phyloP scores from a whole-genome alignment of 2,888 invertebrate genomes.

The Acrobasis repandana region DNA sequence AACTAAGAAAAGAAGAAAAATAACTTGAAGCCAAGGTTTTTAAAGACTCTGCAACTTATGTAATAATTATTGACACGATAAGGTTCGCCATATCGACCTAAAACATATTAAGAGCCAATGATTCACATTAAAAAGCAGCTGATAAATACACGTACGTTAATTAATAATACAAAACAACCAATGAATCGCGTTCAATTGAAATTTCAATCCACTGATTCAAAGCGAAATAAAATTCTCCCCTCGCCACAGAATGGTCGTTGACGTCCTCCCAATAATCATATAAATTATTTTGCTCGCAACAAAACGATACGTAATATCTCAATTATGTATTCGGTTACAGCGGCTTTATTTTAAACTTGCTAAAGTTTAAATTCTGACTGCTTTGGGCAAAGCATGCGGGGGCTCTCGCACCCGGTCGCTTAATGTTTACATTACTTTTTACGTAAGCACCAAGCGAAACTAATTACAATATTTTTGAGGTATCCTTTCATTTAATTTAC shows the following conservation, averaged over 20 bases:
- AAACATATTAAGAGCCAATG: neutral
- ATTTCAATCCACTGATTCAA: conserved; percentile 12
- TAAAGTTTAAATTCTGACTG: conserved; percentile 1
- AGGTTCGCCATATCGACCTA: too few relatives aligned
- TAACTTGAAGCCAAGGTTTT: too few relatives aligned
- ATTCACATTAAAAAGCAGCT: neutral
- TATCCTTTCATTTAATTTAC: too few relatives aligned
- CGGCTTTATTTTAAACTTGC: neutral
- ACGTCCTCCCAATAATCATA: conserved; percentile 19
- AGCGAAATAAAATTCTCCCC: conserved; percentile 11
- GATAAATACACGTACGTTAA: conserved; percentile 2
- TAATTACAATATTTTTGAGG: too few relatives aligned
- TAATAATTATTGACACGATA: too few relatives aligned
- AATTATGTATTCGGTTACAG: neutral
- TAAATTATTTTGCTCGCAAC: conserved; percentile 8
- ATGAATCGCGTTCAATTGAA: conserved; percentile 13
- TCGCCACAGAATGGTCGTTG: conserved; percentile 4
- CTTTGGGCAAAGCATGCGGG: neutral
- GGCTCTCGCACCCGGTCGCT: neutral
- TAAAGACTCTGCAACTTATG: too few relatives aligned
- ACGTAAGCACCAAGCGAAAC: too few relatives aligned
- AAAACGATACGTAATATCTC: conserved; percentile 17
- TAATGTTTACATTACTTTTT: neutral
- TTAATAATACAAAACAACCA: conserved; percentile 12
- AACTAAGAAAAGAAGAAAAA: too few relatives aligned